A percentile compares a stretch with the other conserved stretches of the same genome.
These are phyloP conservation scores for Potorous gilbertii DNA, from an alignment of 2,797 vertebrate genomes.

Conservation along the genomic window DNA sequence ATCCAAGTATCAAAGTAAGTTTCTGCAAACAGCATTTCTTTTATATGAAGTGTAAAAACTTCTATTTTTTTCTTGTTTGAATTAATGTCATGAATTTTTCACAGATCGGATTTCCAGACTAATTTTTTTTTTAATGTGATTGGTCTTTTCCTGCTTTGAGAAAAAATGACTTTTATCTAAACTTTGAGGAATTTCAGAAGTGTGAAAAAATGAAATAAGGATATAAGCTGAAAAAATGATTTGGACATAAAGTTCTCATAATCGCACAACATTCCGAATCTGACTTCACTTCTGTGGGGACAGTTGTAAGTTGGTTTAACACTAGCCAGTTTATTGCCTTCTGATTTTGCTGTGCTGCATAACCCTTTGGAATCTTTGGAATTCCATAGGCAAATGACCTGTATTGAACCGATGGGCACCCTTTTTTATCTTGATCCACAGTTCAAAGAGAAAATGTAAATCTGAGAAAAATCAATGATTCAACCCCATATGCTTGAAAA, in stretches of 20 bases:
- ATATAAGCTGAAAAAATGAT: slow-evolving; percentile 28
- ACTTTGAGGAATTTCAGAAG: slow-evolving; percentile 45
- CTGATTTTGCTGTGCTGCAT: slow-evolving; percentile 54
- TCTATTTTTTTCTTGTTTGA: slow-evolving; percentile 26
- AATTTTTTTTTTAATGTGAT: slow-evolving; percentile 11
- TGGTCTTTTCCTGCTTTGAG: slow-evolving; percentile 30
- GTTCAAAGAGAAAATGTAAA: slow-evolving; percentile 34
- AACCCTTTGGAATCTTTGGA: slow-evolving; percentile 31
- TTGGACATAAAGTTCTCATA: slow-evolving; percentile 2
- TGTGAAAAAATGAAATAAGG: slow-evolving; percentile 14
- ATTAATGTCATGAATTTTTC: slow-evolving; percentile 27
- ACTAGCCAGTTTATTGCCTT: slow-evolving; percentile 25
- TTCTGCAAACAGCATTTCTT: slow-evolving; percentile 51
- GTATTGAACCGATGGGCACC: slow-evolving; percentile 20
- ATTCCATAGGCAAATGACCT: slow-evolving; percentile 33
- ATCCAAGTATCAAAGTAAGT: slow-evolving; percentile 32
- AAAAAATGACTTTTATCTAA: slow-evolving; percentile 34
- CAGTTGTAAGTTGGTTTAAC: slow-evolving; percentile 28
- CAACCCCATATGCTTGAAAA: slow-evolving; percentile 33
- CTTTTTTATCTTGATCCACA: slow-evolving; percentile 18
- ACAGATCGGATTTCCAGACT: slow-evolving; percentile 19
- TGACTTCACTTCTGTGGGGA: not conserved
- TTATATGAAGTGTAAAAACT: slow-evolving; percentile 25
- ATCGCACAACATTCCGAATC: slow-evolving; percentile 19
- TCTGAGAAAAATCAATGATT: slow-evolving; percentile 52